Percentiles rank a stretch among this genome's conserved stretches.
Conservation (phyloP, 1,140 invertebrate genomes). For the Drosophila hydei region DNA sequence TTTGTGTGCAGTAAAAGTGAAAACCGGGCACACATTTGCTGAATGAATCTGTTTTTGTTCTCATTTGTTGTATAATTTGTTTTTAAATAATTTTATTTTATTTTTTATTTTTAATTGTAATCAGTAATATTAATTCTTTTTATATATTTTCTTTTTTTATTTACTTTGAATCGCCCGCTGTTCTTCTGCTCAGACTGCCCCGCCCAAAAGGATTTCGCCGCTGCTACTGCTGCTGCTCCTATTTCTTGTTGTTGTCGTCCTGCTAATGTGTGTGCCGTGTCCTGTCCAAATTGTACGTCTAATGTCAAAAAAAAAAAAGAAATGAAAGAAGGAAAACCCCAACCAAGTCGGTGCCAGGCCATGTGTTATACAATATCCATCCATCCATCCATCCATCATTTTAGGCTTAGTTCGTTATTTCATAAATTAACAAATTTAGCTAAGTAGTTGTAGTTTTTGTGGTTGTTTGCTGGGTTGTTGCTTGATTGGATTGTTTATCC, state of each 20-base stretch:
- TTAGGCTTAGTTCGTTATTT: conserved; percentile 74
- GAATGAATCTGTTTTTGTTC: conserved; percentile 36
- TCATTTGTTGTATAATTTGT: conserved; percentile 49
- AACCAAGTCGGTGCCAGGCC: conserved; percentile 4
- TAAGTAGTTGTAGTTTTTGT: conserved; percentile 79
- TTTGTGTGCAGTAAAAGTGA: conserved; percentile 31
- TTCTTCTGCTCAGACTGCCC: conserved; percentile 3
- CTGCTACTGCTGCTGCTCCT: conserved; percentile 11
- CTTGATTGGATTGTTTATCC: conserved; percentile 56
- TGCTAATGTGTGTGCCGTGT: conserved; percentile 15
- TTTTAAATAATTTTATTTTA: conserved; percentile 62
- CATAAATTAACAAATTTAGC: conserved; percentile 83
- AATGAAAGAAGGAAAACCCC: conserved; percentile 7
- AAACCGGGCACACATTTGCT: conserved; percentile 29
- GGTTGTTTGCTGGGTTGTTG: conserved; percentile 42
- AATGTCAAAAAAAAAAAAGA: conserved; percentile 19
- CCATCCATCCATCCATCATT: conserved; percentile 71
- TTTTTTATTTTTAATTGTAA: conserved; percentile 73
- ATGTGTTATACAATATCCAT: conserved; percentile 9
- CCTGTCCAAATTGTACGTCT: conserved; percentile 27
- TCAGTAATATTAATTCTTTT: conserved; percentile 78
- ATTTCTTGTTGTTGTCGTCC: conserved; percentile 2
- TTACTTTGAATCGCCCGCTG: conserved; percentile 52
- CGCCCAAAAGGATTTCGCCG: not conserved
- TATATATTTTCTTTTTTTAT: conserved; percentile 47